A percentile compares a stretch with the other conserved stretches of the same genome.
Evolutionary conservation across 2,797 vertebrate genomes (phyloP).

Genomic region (Cyprinodon diabolis): DNA sequence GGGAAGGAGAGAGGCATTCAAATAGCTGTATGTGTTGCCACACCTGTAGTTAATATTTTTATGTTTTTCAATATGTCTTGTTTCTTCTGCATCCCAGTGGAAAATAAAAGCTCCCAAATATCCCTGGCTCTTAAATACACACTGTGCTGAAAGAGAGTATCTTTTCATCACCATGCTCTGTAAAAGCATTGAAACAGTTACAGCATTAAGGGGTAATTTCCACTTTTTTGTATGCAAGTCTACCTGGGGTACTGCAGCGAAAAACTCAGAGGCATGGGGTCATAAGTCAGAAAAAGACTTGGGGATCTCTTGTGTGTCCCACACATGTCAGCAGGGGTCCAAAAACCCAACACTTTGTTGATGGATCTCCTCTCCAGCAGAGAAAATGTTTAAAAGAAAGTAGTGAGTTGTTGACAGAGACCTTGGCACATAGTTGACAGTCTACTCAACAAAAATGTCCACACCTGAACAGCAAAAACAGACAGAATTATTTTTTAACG

Average conservation of each 20-base stretch:
- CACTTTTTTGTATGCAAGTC: conserved; percentile 33
- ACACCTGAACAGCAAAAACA: conserved; percentile 14
- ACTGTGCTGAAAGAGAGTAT: conserved; percentile 35
- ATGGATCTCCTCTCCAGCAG: conserved; percentile 61
- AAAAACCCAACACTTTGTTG: conserved; percentile 65
- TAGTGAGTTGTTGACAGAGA: conserved; percentile 66
- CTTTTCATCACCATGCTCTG: conserved; percentile 43
- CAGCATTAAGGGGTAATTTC: conserved; percentile 63
- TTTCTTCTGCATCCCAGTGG: conserved; percentile 32
- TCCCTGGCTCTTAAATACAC: conserved; percentile 39
- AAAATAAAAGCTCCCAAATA: conserved; percentile 26
- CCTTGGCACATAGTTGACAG: conserved; percentile 49
- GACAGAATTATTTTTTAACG: neutral
- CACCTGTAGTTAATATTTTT: conserved; percentile 36
- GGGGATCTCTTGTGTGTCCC: conserved; percentile 63
- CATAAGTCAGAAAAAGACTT: conserved; percentile 50
- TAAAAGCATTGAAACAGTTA: conserved; percentile 51
- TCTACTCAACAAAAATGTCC: conserved; percentile 41
- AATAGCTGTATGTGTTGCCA: no score
- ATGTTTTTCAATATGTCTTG: conserved; percentile 36
- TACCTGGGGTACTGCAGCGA: conserved; percentile 44
- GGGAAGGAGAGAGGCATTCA: no score
- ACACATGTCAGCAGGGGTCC: conserved; percentile 68
- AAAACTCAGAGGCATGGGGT: conserved; percentile 63
- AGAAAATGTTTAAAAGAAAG: conserved; percentile 70